Evolutionary conservation across 1,140 invertebrate species (phyloP), one percentile per base, ranked within the genome.

Genomic region (Holotrichia oblita): DNA sequence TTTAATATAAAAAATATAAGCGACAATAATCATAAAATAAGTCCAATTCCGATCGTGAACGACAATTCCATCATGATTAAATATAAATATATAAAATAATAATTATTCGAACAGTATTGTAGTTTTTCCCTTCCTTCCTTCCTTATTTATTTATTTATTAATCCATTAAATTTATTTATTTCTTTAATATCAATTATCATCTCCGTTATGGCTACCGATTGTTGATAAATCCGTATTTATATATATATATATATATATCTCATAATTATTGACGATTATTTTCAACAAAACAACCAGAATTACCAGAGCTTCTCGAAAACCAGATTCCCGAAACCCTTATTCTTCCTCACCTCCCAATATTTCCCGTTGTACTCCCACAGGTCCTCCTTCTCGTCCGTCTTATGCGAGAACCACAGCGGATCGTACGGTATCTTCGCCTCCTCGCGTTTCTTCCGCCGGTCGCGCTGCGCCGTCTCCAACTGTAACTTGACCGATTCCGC

Each of bases 401-500:
- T 81, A 78, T 83, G 82, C 1, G 84, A 85, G 86, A 94, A 94
- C 93, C 93, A 94, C 77, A 85, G 84, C 6, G 92, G 90, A 73
- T 87, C 83, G 83, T 92, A 89, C 2, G 86, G 82, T 41, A 86
- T 84, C 17, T 88, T 88, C 40, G 89, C 84, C 78, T 90, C 89
- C 82, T 93, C 92, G 73, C 90, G 85, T 73, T 88, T 84, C 84
- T 92, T 93, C 75, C 92, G 86, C 55, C 91, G 86, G 42, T 94
- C 93, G 55, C 94, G 84, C 85, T 95, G 94, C 9, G 87, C 84
- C 81, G 92, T 90, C 85, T 95, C 94, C 59, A 95, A 83, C 81
- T 91, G 87, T 17, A 90, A 83, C 85, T 96, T 96, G 80, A 92
- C 87, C 24, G 87, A 87, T 87, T 96, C 94, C 0, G 94, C 94